Evolutionary conservation across 1,140 invertebrate species (phyloP).

Genomic region (Papilio dardanus): DNA sequence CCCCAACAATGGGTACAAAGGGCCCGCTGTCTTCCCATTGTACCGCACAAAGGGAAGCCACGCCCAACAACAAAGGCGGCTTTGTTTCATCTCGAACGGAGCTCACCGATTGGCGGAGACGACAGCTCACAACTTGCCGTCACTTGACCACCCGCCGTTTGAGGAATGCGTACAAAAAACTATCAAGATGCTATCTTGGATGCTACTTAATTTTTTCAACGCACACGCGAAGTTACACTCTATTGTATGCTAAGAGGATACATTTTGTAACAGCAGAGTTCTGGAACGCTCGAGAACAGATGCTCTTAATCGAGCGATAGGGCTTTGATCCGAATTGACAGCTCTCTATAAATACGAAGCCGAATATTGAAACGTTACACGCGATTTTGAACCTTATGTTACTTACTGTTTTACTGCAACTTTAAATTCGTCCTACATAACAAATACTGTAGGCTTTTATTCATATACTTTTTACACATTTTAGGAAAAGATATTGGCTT

Average conservation of each 20-base stretch:
- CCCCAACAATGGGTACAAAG: constrained; percentile 59
- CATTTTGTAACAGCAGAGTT: constrained; percentile 18
- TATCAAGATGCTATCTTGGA: constrained; percentile 44
- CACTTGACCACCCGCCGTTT: constrained; percentile 62
- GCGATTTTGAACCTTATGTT: constrained; percentile 32
- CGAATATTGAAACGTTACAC: background rate
- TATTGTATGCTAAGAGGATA: background rate
- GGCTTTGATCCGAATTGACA: constrained; percentile 63
- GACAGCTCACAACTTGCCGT: constrained; percentile 27
- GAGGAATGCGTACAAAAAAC: constrained; percentile 55
- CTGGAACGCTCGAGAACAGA: constrained; percentile 44
- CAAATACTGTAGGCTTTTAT: too few species aligned
- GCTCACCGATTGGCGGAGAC: constrained; percentile 58
- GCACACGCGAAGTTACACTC: constrained; percentile 27
- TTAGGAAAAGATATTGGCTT: too few species aligned
- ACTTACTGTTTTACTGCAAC: background rate
- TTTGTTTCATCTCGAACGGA: constrained; percentile 64
- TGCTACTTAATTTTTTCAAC: constrained; percentile 49
- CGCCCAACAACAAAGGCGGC: constrained; percentile 66
- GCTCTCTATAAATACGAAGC: constrained; percentile 55
- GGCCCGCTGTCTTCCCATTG: constrained; percentile 70
- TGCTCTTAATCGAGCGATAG: constrained; percentile 56
- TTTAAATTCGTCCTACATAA: too few species aligned
- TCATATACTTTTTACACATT: too few species aligned
- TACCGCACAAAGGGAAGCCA: constrained; percentile 62